Base-by-base conservation (phyloP, 2,797 vertebrate species). In the Eleutherodactylus coqui region DNA sequence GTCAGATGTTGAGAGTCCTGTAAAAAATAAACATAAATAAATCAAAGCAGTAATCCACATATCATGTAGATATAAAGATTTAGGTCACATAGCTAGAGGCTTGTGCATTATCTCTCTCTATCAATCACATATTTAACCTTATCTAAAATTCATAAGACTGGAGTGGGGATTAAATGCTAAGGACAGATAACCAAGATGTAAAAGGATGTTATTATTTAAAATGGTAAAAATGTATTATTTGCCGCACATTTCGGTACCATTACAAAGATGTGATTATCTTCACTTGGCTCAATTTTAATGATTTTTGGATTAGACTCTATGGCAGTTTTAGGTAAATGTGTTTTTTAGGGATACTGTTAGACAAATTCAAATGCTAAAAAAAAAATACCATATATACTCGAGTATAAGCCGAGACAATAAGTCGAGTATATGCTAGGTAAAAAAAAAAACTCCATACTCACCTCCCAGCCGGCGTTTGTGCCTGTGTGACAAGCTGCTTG, bases 1-100 rank as follows among this genome's bases (percentile, higher is more conserved):
- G 96, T 96, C 93, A 97, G 94, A 93, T 97, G 97, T 91, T 97
- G 97, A 5, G 96, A 93, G 89, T 99, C 98, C 97, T 99, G 88
- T 69, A 93, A 85, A n/a, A 80, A 91, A 94, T 69, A 88, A 94
- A 92, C 89, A 92, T 76, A 94, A 91, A 78, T 89, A 92, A 85
- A 90, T 70, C 90, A 91, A 83, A 93, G 21, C 70, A 38, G 60
- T 87, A 84, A 87, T 80, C 82, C 82, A 69, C 82, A 87, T 87
- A 87, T 80, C 45, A 80, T 73, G 32, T 75, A 87, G 69, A 79
- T 76, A 64, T 85, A 85, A 80, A 84, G 86, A 87, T 81, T 81
- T 87, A 47, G 77, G 81, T 85, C 77, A 81, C 78, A 81, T 70
- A 84, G 82, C 86, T 49, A 41, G 29, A 58, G 82, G 77, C 82